Evolutionary conservation across 2,888 invertebrate genomes (phyloP).

Genomic region (Melanchra persicariae): DNA sequence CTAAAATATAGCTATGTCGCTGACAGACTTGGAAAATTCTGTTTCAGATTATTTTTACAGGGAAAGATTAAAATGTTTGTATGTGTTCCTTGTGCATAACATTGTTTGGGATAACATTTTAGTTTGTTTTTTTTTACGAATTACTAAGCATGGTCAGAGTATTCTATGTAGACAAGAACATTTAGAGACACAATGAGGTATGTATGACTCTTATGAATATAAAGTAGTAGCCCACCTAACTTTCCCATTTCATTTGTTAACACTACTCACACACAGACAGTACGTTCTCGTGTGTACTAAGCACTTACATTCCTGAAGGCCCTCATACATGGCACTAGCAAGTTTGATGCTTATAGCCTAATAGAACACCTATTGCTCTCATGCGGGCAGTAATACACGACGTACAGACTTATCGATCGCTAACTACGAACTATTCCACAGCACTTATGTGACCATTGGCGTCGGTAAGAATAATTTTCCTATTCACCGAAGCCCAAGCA

Average conservation of each 20-base stretch:
- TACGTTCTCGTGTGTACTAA: conserved; percentile 1
- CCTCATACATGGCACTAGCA: conserved; percentile 59
- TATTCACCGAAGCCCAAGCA: conserved; percentile 32
- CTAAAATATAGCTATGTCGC: conserved; percentile 33
- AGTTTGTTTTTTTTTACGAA: too few species aligned
- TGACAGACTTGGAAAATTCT: neutral
- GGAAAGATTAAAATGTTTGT: conserved; percentile 5
- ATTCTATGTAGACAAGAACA: neutral
- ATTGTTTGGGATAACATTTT: too few species aligned
- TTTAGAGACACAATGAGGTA: neutral
- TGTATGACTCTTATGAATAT: neutral
- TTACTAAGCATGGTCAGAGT: neutral
- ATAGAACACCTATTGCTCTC: conserved; percentile 65
- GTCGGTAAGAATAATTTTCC: conserved; percentile 42
- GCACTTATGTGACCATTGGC: conserved; percentile 28
- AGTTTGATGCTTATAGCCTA: conserved; percentile 60
- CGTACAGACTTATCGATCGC: conserved; percentile 69
- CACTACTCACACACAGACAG: neutral
- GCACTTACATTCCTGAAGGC: conserved; percentile 37
- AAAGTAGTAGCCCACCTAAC: conserved; percentile 13
- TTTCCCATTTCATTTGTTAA: conserved; percentile 30
- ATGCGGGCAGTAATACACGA: conserved; percentile 54
- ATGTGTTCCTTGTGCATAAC: too few species aligned
- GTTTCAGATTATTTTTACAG: neutral
- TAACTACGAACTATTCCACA: conserved; percentile 46